Evolutionary conservation across 1,140 invertebrate genomes (phyloP), one percentile per base, ranked within the genome.

Genomic region (Argopecten irradians): DNA sequence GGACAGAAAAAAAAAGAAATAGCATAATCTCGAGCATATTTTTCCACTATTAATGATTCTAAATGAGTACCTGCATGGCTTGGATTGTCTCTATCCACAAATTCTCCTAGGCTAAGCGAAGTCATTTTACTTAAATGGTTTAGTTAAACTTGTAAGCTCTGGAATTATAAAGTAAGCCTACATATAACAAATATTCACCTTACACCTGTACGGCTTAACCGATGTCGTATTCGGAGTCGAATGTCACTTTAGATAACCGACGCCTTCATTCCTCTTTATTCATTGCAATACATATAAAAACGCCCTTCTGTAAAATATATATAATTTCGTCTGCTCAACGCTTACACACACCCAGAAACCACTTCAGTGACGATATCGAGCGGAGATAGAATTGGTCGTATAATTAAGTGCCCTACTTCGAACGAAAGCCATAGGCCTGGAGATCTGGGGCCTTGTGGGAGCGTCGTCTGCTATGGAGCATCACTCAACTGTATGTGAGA

Each of bases 341-440:
- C n/a, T 71, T 28, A 71, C 55, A 71, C 55, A 71, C 55, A 71
- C 55, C 55, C 55, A 71, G 55, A 71, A 71, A 71, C 19, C 55
- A 71, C 55, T 71, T 71, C 22, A 71, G 28, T 71, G 5, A 16
- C 55, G n/a, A n/a, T 71, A 71, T 71, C 55, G 55, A 71, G 55
- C 55, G 55, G 55, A 71, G 55, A 71, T 22, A 8, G 55, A 71
- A 71, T n/a, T n/a, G 22, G 55, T 71, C 55, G 55, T 28, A 71
- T 71, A 71, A 71, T 71, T 71, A 71, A 71, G 55, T 71, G 55
- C 55, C n/a, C 55, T 71, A 71, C 55, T 71, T 71, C 55, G 55
- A 28, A 71, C 22, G 22, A 71, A 16, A 71, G 55, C 55, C n/a
- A 28, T 28, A 71, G 22, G 55, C 55, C 55, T 71, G 22, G 55